These are phyloP conservation scores for Alfaro cultratus DNA, from an alignment of 2,797 vertebrate species.

Conservation along the genomic window DNA sequence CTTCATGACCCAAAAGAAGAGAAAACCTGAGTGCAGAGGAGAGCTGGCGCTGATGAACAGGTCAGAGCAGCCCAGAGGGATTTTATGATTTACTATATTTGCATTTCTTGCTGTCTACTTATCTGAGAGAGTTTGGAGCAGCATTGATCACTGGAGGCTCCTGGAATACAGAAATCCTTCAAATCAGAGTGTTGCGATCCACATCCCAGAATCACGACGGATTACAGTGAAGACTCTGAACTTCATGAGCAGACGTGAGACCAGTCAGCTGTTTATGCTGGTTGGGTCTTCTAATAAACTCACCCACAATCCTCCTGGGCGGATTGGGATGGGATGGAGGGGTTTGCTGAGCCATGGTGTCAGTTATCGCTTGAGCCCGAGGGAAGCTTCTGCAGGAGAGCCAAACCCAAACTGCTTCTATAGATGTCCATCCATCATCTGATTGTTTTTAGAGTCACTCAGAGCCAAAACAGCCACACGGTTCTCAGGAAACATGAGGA, in stretches of 20 bases:
- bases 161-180: conserved; percentile 20
- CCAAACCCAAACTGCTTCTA: conserved; percentile 9
- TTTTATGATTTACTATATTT: conserved; percentile 43
- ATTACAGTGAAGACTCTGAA: neutral
- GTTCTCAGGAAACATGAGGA: neutral
- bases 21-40: conserved; percentile 33
- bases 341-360: conserved; percentile 56
- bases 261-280: conserved; percentile 24
- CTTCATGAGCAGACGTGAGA: conserved; percentile 33
- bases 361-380: conserved; percentile 40
- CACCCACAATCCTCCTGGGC: conserved; percentile 37
- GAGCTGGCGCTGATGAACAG: conserved; percentile 53
- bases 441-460: conserved; percentile 2
- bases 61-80: conserved; percentile 33
- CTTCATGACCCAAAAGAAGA: conserved; percentile 39
- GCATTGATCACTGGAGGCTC: conserved; percentile 49
- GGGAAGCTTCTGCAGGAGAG: conserved; percentile 32
- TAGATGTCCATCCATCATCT: conserved; percentile 10
- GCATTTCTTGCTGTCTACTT: conserved; percentile 45
- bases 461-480: neutral
- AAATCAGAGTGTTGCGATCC: conserved; percentile 2
- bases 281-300: conserved; percentile 29
- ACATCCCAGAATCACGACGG: conserved; percentile 5
- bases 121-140: conserved; percentile 26
- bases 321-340: conserved; percentile 45